Percentiles rank a stretch among this genome's conserved stretches.
Evolutionary conservation across 2,113 vertebrate genomes (phyloP).

Genomic region (Aptenodytes forsteri): DNA sequence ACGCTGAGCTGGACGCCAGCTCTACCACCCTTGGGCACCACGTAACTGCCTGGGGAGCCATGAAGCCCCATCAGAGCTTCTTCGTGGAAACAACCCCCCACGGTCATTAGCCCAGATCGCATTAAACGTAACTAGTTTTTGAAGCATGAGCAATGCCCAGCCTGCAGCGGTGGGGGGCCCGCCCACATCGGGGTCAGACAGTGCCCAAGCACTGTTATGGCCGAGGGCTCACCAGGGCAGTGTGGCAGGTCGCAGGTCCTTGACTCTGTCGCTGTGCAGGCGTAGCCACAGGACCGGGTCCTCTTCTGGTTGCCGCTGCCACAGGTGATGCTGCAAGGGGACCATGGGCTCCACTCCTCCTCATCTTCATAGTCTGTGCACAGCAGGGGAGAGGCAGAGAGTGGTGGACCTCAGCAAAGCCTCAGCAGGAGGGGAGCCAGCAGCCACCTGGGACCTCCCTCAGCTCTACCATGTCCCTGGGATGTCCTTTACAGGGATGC

Average conservation of each 20-base stretch:
- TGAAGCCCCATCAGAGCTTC: not conserved
- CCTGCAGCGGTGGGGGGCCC: not conserved
- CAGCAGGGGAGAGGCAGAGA: not conserved
- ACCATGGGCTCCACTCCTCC: slow-evolving; percentile 90
- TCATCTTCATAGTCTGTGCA: slow-evolving; percentile 80
- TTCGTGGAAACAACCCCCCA: not conserved
- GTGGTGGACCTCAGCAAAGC: not conserved
- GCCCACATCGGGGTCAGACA: not conserved
- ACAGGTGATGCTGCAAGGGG: slow-evolving; percentile 86
- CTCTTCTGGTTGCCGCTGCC: slow-evolving; percentile 85
- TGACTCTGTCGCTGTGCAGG: slow-evolving; percentile 86
- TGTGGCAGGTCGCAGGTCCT: slow-evolving; percentile 79
- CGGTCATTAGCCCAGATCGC: not conserved
- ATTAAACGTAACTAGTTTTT: not conserved
- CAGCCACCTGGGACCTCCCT: not conserved
- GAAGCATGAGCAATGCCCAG: not conserved
- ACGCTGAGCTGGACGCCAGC: not conserved
- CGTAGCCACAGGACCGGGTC: slow-evolving; percentile 84
- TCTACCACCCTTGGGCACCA: not conserved
- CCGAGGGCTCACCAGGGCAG: slow-evolving; percentile 81
- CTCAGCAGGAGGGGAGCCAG: not conserved
- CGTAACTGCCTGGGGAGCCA: not conserved
- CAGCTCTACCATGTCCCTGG: not conserved
- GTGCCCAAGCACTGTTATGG: not conserved
- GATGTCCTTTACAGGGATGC: not conserved